A percentile compares a stretch with the other conserved stretches of the same genome.
These are phyloP conservation scores for Pogona vitticeps DNA, from an alignment of 2,113 vertebrate species.

Conservation along the genomic window DNA sequence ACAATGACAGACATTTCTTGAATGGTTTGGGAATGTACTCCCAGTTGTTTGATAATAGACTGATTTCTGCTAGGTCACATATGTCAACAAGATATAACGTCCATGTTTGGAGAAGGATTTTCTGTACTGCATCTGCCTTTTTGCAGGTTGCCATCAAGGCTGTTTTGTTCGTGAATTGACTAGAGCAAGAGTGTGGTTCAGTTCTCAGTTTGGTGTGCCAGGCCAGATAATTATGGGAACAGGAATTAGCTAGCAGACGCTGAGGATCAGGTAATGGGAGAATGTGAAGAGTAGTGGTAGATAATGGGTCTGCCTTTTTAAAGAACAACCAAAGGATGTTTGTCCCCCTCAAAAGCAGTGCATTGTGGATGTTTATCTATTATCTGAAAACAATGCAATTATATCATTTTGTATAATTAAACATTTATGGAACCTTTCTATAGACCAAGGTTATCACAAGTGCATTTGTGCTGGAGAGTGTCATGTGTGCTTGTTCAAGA, in stretches of 20 bases:
- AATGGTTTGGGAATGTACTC: slow-evolving; percentile 17
- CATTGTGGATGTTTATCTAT: background rate
- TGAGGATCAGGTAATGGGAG: background rate
- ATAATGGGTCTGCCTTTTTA: background rate
- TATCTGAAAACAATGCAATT: background rate
- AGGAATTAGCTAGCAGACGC: slow-evolving; percentile 7
- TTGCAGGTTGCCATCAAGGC: slow-evolving; percentile 3
- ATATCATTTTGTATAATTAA: background rate
- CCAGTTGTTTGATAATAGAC: slow-evolving; percentile 4
- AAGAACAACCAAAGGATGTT: background rate
- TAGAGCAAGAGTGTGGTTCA: background rate
- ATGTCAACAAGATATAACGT: slow-evolving; percentile 6
- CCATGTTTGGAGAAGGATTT: slow-evolving; percentile 18
- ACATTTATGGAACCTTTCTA: background rate
- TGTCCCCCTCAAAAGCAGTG: background rate
- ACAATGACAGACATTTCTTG: slow-evolving; percentile 9
- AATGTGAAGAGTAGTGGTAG: background rate
- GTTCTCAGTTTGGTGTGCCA: slow-evolving; percentile 26
- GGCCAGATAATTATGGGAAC: slow-evolving; percentile 2
- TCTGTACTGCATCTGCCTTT: slow-evolving; percentile 14
- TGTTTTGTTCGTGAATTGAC: slow-evolving; percentile 9
- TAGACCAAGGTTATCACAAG: background rate
- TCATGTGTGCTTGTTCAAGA: background rate
- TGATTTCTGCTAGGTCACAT: slow-evolving; percentile 8
- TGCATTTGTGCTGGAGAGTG: background rate